phyloP scores from a whole-genome alignment of 1,140 invertebrate species.

The Diabrotica undecimpunctata region DNA sequence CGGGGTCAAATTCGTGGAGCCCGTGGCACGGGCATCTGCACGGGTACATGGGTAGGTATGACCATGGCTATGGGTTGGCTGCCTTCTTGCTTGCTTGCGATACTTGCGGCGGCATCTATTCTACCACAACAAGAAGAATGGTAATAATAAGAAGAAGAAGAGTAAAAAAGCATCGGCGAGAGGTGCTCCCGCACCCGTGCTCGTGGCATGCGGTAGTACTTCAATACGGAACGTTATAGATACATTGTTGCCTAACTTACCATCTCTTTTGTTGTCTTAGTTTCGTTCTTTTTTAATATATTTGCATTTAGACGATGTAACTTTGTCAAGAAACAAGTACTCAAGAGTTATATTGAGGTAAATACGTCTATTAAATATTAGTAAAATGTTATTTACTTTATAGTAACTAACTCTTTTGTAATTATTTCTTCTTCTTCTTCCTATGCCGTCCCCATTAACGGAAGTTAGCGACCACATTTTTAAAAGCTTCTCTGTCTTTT shows the following conservation, averaged over 20 bases:
- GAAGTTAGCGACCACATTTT: too few species aligned
- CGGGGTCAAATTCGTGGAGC: slow-evolving; percentile 15
- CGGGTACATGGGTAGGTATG: too few species aligned
- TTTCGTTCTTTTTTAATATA: too few species aligned
- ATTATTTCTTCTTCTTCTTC: too few species aligned
- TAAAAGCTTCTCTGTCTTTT: too few species aligned
- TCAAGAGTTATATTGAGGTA: neutral
- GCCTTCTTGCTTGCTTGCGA: too few species aligned
- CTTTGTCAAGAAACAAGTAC: too few species aligned
- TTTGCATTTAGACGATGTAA: too few species aligned
- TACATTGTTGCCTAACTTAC: neutral
- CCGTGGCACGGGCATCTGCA: slow-evolving; percentile 1
- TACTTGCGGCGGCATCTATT: neutral
- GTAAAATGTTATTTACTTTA: too few species aligned
- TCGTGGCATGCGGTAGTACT: slow-evolving; percentile 15
- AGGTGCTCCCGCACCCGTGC: slow-evolving; percentile 15
- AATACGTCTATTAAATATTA: neutral
- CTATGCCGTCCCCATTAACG: too few species aligned
- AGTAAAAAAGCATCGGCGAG: slow-evolving; percentile 10
- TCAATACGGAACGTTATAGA: slow-evolving; percentile 5
- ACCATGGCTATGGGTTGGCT: too few species aligned
- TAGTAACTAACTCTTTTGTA: too few species aligned
- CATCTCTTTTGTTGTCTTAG: neutral
- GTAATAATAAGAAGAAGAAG: slow-evolving; percentile 6
- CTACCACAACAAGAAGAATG: neutral